phyloP scores from a whole-genome alignment of 2,888 invertebrate species.

The Diabrotica balteata region DNA sequence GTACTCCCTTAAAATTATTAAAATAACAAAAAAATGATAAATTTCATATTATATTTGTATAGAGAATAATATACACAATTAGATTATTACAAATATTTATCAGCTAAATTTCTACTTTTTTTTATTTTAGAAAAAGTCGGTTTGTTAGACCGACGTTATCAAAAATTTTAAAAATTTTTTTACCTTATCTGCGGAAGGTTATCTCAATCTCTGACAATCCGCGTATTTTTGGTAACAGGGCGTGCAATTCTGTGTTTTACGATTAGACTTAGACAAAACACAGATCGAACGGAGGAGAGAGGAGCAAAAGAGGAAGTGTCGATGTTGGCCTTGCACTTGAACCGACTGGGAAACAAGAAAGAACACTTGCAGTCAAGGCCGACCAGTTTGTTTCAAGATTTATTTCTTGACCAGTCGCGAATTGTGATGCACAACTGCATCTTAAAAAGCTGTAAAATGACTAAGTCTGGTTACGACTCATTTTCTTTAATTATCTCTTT shows the following conservation, averaged over 20 bases:
- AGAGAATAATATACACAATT: too few species aligned
- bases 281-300: conserved; percentile 5
- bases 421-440: conserved; percentile 34
- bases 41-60: too few species aligned
- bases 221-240: background rate
- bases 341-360: conserved; percentile 45
- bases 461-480: conserved; percentile 2
- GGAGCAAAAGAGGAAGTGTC: conserved; percentile 36
- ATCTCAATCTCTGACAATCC: background rate
- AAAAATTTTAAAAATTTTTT: too few species aligned
- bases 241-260: conserved; percentile 3
- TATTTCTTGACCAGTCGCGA: conserved; percentile 43
- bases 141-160: too few species aligned
- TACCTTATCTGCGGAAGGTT: too few species aligned
- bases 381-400: conserved; percentile 40
- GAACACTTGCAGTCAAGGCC: conserved; percentile 40
- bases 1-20: too few species aligned
- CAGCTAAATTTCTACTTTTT: too few species aligned
- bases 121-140: too few species aligned
- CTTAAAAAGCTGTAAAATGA: conserved; percentile 10
- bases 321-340: conserved; percentile 56
- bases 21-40: too few species aligned
- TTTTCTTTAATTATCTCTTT: background rate
- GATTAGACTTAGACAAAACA: conserved; percentile 6
- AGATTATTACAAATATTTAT: too few species aligned